Evolutionary conservation across 2,888 invertebrate genomes (phyloP).

Genomic region (Chymomyza procnemis): DNA sequence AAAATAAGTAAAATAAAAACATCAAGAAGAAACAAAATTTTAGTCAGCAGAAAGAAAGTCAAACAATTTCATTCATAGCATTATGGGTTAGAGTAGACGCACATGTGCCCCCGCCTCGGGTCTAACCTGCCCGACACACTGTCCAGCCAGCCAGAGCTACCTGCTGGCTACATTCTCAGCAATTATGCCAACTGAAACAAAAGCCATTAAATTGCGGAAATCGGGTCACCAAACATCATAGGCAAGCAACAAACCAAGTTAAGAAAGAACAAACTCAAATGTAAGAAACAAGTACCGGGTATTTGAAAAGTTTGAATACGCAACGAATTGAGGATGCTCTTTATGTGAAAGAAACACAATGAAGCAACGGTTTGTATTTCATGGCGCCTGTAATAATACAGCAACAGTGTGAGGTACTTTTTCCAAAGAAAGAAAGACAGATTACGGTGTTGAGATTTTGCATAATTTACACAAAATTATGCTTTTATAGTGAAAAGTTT

Average conservation of each 20-base stretch:
- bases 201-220: slow-evolving; percentile 73
- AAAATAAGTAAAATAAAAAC: too few species aligned
- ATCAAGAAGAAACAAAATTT: slow-evolving; percentile 2
- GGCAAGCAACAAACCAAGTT: slow-evolving; percentile 33
- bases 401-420: too few species aligned
- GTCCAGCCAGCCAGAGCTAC: slow-evolving; percentile 1
- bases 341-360: background rate
- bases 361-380: too few species aligned
- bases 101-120: background rate
- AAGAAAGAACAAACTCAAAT: slow-evolving; percentile 38
- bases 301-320: background rate
- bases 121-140: slow-evolving; percentile 15
- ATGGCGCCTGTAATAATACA: too few species aligned
- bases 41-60: slow-evolving; percentile 46
- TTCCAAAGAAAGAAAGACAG: too few species aligned
- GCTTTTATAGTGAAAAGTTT: too few species aligned
- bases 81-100: slow-evolving; percentile 37
- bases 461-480: too few species aligned
- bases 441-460: too few species aligned
- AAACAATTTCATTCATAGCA: slow-evolving; percentile 50
- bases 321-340: background rate
- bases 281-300: slow-evolving; percentile 9
- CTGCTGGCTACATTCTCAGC: slow-evolving; percentile 47
- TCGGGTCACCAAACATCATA: slow-evolving; percentile 62
- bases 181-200: slow-evolving; percentile 65